Percentiles rank a stretch among this genome's conserved stretches.
Evolutionary conservation across 2,113 vertebrate species (phyloP).

Genomic region (Pyrgilauda ruficollis): DNA sequence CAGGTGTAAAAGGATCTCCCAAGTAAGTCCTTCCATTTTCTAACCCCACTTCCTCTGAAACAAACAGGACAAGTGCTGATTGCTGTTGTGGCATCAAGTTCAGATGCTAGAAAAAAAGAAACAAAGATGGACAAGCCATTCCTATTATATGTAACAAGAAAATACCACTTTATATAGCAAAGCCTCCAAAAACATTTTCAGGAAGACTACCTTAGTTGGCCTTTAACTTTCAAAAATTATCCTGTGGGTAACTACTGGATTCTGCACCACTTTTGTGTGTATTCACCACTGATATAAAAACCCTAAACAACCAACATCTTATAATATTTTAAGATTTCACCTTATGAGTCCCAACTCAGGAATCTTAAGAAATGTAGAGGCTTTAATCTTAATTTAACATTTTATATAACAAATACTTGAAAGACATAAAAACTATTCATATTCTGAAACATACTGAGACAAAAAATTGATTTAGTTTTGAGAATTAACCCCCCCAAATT

Average conservation of each 20-base stretch:
- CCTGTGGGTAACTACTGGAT: background rate
- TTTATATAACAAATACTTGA: background rate
- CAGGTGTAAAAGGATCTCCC: constrained; percentile 26
- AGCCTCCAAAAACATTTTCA: background rate
- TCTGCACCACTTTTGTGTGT: background rate
- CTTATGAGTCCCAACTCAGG: background rate
- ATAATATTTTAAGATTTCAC: background rate
- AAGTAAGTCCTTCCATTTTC: background rate
- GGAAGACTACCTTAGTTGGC: background rate
- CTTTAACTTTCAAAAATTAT: background rate
- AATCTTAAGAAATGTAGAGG: background rate
- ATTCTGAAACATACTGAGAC: background rate
- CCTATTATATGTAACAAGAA: background rate
- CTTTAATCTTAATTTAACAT: background rate
- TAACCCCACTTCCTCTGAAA: background rate
- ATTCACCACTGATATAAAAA: background rate
- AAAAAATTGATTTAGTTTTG: background rate
- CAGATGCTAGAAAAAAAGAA: background rate
- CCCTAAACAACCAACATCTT: background rate
- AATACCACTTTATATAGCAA: background rate
- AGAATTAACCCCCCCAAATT: background rate
- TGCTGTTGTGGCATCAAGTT: background rate
- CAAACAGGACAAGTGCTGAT: background rate
- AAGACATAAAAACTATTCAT: background rate
- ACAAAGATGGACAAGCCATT: background rate